Base-by-base conservation (phyloP, 2,888 invertebrate species). In the Ceriagrion tenellum region DNA sequence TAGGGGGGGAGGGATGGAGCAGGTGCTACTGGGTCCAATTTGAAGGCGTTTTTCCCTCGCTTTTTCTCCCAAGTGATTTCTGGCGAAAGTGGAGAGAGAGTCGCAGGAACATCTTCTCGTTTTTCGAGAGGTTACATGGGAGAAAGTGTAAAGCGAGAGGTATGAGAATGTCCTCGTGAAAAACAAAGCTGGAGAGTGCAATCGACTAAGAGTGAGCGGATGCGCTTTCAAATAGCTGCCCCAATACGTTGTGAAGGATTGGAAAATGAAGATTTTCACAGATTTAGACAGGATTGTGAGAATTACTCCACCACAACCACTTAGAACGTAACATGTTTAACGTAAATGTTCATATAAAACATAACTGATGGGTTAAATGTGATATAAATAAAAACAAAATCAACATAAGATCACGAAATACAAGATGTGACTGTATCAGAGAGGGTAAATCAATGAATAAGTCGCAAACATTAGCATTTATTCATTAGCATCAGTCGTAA, bases 21-120 rank as follows among this genome's bases (percentile, higher is more conserved):
- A 69, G 93, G 40, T 93, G 93, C 47, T 23, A 40, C 40, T 40
- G 69, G 93, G 63, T 93, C 63, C 91, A 63, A 91, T 91, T 91
- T 69, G 30, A 91, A 91, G 63, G 93, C 69, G 69, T 47, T 93
- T 93, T n/a, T 12, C n/a, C 35, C 63, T 55, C 55, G 6, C 63
- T 69, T 63, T 40, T 91, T 20, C 26, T 91, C 91, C 91, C 91
- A 63, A 91, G 91, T 93, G 93, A 93, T 93, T 93, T 40, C 63
- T 47, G 47, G 69, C 47, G 69, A 74, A 93, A 69, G 93, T n/a
- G 23, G n/a, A 18, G 26, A 3, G n/a, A 91, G 59, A 26, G 30
- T 30, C 81, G 35, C 30, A 81, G 12, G 26, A 81, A 35, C 13
- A 81, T 81, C 35, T 81, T 35, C 18, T 35, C 81, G 30, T 81